These are phyloP conservation scores for Hypomecis punctinalis DNA, from an alignment of 2,888 invertebrate genomes.

Conservation along the genomic window DNA sequence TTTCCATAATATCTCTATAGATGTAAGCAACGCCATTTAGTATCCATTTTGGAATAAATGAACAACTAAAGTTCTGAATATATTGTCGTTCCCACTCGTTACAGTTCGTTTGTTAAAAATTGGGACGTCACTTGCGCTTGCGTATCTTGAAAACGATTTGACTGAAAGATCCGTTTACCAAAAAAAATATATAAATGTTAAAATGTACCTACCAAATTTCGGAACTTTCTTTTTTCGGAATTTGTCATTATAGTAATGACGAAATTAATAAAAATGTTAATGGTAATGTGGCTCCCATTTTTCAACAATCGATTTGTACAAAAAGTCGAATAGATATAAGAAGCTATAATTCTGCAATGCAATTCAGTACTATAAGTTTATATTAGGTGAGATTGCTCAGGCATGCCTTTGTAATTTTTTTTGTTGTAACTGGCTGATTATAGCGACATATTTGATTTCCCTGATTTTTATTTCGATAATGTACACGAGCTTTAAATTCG, in stretches of 20 bases:
- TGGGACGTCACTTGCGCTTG: neutral
- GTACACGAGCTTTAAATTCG: conserved; percentile 43
- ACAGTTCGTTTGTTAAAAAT: conserved; percentile 6
- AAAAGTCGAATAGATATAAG: conserved; percentile 24
- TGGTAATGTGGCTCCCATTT: neutral
- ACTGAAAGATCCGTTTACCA: too few species aligned
- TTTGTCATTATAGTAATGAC: too few species aligned
- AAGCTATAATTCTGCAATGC: conserved; percentile 36
- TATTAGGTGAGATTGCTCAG: conserved; percentile 41
- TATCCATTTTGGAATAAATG: neutral
- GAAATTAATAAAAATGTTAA: too few species aligned
- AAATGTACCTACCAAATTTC: too few species aligned
- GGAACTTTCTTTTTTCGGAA: too few species aligned
- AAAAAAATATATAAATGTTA: too few species aligned
- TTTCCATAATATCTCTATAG: neutral
- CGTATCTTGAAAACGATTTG: too few species aligned
- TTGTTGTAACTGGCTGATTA: conserved; percentile 25
- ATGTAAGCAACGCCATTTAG: conserved; percentile 10
- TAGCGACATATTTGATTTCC: conserved; percentile 40
- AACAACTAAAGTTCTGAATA: neutral
- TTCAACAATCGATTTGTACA: neutral
- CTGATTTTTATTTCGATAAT: conserved; percentile 39
- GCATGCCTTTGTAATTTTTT: conserved; percentile 34
- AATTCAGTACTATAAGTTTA: conserved; percentile 41
- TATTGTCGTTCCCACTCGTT: neutral